phyloP scores from a whole-genome alignment of 2,113 vertebrate species.

The Lophochroa leadbeateri region DNA sequence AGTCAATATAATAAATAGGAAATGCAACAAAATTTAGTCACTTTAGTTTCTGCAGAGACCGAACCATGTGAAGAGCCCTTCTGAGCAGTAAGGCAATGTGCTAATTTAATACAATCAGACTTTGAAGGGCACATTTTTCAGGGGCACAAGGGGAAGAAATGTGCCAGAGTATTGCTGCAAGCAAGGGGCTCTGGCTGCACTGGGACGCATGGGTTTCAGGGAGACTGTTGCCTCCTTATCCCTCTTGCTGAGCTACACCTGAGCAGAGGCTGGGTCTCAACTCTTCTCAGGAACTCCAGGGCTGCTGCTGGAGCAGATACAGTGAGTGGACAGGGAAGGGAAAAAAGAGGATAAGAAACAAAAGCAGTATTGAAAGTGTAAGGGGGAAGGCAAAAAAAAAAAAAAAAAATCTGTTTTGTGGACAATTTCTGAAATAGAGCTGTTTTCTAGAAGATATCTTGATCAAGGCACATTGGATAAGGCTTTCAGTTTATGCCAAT shows the following conservation, averaged over 20 bases:
- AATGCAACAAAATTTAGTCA: neutral
- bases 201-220: neutral
- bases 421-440: neutral
- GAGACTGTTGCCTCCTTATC: fast-evolving
- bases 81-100: fast-evolving
- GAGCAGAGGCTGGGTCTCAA: neutral
- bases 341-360: neutral
- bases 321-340: neutral
- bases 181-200: neutral
- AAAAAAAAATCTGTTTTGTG: neutral
- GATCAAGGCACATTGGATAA: neutral
- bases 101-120: neutral
- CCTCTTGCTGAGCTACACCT: neutral
- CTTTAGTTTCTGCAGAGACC: neutral
- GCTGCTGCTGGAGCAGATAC: neutral
- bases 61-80: neutral
- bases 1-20: neutral
- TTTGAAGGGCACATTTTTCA: neutral
- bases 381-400: fast-evolving
- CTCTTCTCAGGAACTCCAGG: fast-evolving
- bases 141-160: fast-evolving
- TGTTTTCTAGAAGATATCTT: neutral
- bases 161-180: fast-evolving
- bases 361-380: neutral
- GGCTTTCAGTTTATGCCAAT: neutral